phyloP scores from a whole-genome alignment of 2,113 vertebrate genomes.

The Semnornis frantzii region DNA sequence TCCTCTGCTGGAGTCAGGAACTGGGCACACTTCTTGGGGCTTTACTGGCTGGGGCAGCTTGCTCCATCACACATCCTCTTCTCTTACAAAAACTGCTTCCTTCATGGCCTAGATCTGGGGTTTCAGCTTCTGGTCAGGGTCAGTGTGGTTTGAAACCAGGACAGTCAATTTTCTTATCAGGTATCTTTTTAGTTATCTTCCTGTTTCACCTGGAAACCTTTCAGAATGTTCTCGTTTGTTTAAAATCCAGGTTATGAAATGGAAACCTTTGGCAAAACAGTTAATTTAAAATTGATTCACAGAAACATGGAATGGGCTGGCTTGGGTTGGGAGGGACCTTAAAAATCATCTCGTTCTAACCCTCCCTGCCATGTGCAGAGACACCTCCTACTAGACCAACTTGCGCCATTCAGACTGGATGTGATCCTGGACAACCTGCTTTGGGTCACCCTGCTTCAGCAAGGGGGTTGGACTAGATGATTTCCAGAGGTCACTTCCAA shows the following conservation, averaged over 20 bases:
- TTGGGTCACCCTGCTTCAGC: too few relatives aligned
- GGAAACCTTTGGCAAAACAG: not conserved
- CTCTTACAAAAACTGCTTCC: not conserved
- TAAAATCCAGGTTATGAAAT: not conserved
- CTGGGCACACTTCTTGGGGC: fast-evolving
- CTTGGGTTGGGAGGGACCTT: too few relatives aligned
- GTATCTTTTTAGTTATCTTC: not conserved
- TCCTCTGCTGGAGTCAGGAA: not conserved
- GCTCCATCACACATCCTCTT: fast-evolving
- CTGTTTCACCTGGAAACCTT: not conserved
- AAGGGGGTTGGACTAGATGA: too few relatives aligned
- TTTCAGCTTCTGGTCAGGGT: not conserved
- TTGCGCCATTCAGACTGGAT: too few relatives aligned
- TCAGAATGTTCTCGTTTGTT: not conserved
- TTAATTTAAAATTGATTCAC: not conserved
- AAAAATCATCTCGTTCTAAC: too few relatives aligned
- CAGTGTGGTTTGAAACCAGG: too few relatives aligned
- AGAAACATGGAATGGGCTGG: too few relatives aligned
- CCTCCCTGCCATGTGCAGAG: too few relatives aligned
- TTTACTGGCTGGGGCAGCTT: not conserved
- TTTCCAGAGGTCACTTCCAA: too few relatives aligned
- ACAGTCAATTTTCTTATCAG: not conserved
- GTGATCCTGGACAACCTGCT: too few relatives aligned
- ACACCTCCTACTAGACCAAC: too few relatives aligned
- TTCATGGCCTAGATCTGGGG: not conserved